Conservation (phyloP, 2,113 vertebrate genomes). For the Myanophis thanlyinensis region DNA sequence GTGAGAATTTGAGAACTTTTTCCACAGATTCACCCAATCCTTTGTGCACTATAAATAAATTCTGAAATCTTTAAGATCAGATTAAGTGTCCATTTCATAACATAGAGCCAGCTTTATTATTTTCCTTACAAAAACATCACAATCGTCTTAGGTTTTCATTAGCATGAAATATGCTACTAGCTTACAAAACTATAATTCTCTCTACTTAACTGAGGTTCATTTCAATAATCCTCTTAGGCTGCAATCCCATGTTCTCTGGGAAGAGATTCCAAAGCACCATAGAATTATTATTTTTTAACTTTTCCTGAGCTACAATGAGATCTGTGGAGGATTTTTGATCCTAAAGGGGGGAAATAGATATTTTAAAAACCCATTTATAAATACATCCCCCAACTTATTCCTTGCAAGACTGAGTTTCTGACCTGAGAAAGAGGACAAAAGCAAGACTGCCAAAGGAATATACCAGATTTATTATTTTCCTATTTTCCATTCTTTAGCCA, state of each 20-base stretch:
- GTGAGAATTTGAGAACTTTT: not conserved
- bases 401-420: not conserved
- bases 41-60: not conserved
- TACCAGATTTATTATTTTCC: not conserved
- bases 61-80: not conserved
- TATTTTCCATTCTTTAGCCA: not conserved
- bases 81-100: not conserved
- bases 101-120: not conserved
- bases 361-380: not conserved
- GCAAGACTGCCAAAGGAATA: not conserved
- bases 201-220: not conserved
- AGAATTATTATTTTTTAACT: not conserved
- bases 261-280: not conserved
- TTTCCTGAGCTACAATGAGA: not conserved
- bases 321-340: not conserved
- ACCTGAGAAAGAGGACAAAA: not conserved
- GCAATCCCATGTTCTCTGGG: not conserved
- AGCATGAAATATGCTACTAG: not conserved
- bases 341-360: not conserved
- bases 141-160: not conserved
- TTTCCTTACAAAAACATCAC: not conserved
- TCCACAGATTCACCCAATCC: not conserved
- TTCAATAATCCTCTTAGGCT: not conserved
- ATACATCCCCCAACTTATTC: not conserved
- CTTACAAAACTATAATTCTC: not conserved